Evolutionary conservation across 2,113 vertebrate species (phyloP), one percentile per base, ranked within the genome.

Genomic region (Myrmophylax atrothorax): DNA sequence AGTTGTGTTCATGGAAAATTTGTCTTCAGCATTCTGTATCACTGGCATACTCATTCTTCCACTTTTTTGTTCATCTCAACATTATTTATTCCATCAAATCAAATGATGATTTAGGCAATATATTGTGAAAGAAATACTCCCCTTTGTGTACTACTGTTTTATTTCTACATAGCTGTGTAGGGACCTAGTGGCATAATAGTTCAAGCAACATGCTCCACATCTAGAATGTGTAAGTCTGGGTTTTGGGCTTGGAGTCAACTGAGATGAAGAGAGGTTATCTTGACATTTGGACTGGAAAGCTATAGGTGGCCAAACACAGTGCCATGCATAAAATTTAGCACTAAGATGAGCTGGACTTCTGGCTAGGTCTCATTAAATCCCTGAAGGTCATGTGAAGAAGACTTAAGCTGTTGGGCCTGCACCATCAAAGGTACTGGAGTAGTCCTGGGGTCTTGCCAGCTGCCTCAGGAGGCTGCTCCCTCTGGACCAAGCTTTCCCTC

Each of bases 1-100:
- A 78, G 14, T 20, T 70, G 23, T 46, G 18, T 81, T 94, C 35
- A 60, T 49, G 64, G 86, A 72, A 97, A 96, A 81, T 59, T 26
- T 47, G 47, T 77, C 18, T 63, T 29, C 68, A 59, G 42, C 29
- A 37, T 77, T 85, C 38, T 60, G 37, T 40, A 40, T 72, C 60
- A 22, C 53, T 49, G 15, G 26, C 15, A 60, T 47, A n/a, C 7
- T 80, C 17, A 44, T 77, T 88, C 67, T 84, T 18, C 24, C 31
- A 25, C 31, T 56, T 63, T 49, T 56, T 53, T 50, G 8, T 83
- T 93, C 73, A 77, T 63, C 14, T 12, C 37, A 72, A 10, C 44
- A 18, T 63, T 92, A 74, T 84, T 75, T 87, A 68, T 63, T 70
- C 79, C 28, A 63, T 46, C 47, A 78, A 89, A 93, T 73, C 46